phyloP scores from a whole-genome alignment of 2,113 vertebrate species.

The Camelus dromedarius region DNA sequence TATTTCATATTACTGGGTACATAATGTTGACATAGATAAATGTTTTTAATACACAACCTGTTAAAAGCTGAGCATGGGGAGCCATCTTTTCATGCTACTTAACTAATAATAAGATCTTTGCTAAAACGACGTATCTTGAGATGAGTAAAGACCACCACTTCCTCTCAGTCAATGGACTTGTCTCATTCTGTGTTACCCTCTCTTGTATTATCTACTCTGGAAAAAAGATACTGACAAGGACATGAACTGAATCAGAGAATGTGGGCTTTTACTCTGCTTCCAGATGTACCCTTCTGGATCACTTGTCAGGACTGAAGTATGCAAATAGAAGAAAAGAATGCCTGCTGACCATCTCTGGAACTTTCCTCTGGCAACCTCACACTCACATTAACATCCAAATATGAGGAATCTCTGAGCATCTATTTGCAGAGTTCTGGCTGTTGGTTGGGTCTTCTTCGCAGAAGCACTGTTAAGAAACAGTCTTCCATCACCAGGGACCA shows the following conservation, averaged over 20 bases:
- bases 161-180: background rate
- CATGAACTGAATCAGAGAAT: background rate
- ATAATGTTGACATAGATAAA: background rate
- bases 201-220: background rate
- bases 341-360: background rate
- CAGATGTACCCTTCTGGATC: background rate
- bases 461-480: background rate
- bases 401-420: background rate
- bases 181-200: background rate
- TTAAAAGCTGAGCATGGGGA: background rate
- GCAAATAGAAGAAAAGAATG: background rate
- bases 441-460: background rate
- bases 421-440: background rate
- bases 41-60: background rate
- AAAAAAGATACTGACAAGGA: background rate
- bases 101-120: background rate
- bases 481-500: background rate
- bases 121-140: background rate
- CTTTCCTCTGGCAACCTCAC: background rate
- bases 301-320: background rate
- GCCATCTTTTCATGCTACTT: background rate
- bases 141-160: background rate
- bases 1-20: background rate
- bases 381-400: background rate
- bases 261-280: background rate